Percentiles rank a stretch among this genome's conserved stretches.
Evolutionary conservation across 2,797 vertebrate species (phyloP).

Genomic region (Botia kubotai): DNA sequence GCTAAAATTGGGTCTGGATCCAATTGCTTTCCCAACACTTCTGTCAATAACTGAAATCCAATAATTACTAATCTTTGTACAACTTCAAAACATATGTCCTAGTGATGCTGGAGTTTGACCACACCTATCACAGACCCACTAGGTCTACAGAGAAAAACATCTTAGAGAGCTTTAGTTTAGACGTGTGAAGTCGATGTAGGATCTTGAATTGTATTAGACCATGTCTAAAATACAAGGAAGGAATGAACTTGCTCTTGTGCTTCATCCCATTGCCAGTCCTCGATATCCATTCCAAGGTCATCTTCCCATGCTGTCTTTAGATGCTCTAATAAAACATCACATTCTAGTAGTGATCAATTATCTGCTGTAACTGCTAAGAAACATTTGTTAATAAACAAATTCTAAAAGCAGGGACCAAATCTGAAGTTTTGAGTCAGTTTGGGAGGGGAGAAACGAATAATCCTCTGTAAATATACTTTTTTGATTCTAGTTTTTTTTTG

Average conservation of each 20-base stretch:
- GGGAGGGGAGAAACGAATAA: background rate
- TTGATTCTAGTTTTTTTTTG: too few species aligned
- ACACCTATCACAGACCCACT: too few species aligned
- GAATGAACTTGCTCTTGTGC: constrained; percentile 21
- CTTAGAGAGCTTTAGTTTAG: constrained; percentile 1
- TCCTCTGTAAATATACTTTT: too few species aligned
- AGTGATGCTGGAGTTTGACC: background rate
- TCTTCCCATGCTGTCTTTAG: background rate
- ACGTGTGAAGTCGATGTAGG: background rate
- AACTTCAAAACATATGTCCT: background rate
- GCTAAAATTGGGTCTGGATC: background rate
- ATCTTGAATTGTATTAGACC: constrained; percentile 1
- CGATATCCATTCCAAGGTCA: background rate
- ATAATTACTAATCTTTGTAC: background rate
- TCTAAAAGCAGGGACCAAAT: background rate
- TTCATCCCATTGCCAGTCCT: background rate
- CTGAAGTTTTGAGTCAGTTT: background rate
- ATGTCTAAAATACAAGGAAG: background rate
- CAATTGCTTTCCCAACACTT: background rate
- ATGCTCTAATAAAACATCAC: background rate
- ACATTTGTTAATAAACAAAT: background rate
- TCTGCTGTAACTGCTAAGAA: background rate
- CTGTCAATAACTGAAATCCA: background rate
- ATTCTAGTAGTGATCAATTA: background rate
- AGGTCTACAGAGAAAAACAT: too few species aligned